Base-by-base conservation (phyloP, 2,888 invertebrate species). In the Galeruca laticollis region DNA sequence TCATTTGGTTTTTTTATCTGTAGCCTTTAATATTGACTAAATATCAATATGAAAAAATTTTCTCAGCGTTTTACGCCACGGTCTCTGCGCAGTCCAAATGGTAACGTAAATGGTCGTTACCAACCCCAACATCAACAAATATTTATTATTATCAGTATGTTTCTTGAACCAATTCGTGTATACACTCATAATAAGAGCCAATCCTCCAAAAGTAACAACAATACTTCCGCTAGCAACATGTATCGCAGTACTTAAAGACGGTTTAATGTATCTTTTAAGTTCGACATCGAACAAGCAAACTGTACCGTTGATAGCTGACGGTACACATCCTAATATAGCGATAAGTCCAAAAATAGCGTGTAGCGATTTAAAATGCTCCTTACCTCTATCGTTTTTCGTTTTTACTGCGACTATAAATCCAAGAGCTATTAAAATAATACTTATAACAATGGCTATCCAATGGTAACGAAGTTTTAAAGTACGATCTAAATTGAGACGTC, bases 311-410 rank as follows among this genome's bases (percentile, higher is more conserved):
- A 83, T 57, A 31, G 79, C 73, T 1, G 82, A 75, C 6, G 80
- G 77, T 35, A 82, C 68, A 20, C 78, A 79, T 6, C 78, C 76
- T 3, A 82, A 68, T 60, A 82, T 51, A 6, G 80, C 79, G 11
- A 82, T 75, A 4, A 85, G 70, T 2, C 86, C 85, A 40, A 82
- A 77, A 13, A 83, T 62, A 10, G 78, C 84, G 72, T 86, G 86
- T 81, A 82, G 82, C 3, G 81, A 79, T 31, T 75, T 76, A 70
- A 84, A 85, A 73, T 86, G 86, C 6, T 74, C 49, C 65, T 82
- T 83, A 35, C 81, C 79, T 3, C 75, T 70, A 10, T 75, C 69
- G 37, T 82, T 79, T 77, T 85, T 84, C 68, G 79, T 81, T 13
- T 81, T 69, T 43, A 80, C 74, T 26, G 82, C 80, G 26, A 84